Percentiles rank a stretch among this genome's conserved stretches.
Conservation (phyloP, 2,888 invertebrate genomes). For the Mimumesa dahlbomi region DNA sequence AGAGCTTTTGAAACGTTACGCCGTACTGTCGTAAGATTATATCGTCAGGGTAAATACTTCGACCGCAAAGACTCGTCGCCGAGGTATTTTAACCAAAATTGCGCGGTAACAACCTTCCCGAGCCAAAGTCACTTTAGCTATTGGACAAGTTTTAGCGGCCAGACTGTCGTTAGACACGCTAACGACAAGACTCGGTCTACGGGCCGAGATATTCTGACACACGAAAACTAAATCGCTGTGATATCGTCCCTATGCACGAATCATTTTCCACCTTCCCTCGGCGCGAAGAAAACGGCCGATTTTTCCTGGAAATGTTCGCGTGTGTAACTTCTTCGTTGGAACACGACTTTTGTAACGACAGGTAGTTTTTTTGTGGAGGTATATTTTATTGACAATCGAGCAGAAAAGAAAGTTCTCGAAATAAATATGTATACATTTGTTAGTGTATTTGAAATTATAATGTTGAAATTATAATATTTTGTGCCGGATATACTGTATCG, state of each 20-base stretch:
- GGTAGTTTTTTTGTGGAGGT: no score
- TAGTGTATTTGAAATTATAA: no score
- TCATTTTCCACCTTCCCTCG: no score
- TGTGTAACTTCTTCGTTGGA: no score
- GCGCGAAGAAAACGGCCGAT: no score
- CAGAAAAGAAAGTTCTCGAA: no score
- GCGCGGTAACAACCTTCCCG: slow-evolving; percentile 50
- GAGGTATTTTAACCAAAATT: slow-evolving; percentile 53
- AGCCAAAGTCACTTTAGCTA: slow-evolving; percentile 48
- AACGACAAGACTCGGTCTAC: slow-evolving; percentile 43
- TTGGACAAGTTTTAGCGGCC: slow-evolving; percentile 58
- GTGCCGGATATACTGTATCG: no score
- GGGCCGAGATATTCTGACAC: slow-evolving; percentile 27
- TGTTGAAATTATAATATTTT: no score
- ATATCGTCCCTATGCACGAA: slow-evolving; percentile 13
- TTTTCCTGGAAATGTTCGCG: no score
- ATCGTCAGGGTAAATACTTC: slow-evolving; percentile 54
- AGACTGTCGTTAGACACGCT: slow-evolving; percentile 73
- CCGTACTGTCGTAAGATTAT: slow-evolving; percentile 44
- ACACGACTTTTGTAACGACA: no score
- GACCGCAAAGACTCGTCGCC: slow-evolving; percentile 47
- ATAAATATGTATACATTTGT: no score
- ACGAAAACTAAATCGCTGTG: slow-evolving; percentile 38
- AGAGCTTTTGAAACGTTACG: slow-evolving; percentile 31
- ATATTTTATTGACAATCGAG: no score